A percentile compares a stretch with the other conserved stretches of the same genome.
Evolutionary conservation across 1,140 invertebrate genomes (phyloP).

Genomic region (Mizuhopecten yessoensis): DNA sequence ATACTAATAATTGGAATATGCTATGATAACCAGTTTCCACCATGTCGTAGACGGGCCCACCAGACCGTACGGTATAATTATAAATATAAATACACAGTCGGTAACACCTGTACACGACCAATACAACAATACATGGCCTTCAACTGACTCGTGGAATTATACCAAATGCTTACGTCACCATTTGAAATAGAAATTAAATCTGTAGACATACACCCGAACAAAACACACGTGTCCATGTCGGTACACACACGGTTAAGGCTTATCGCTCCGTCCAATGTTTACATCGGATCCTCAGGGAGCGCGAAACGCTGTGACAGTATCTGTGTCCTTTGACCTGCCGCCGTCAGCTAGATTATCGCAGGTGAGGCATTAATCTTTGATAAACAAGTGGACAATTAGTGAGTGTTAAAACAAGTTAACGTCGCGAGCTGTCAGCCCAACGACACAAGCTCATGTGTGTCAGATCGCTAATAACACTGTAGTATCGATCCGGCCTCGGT

Average conservation of each 20-base stretch:
- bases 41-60: not conserved
- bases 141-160: not conserved
- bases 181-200: not conserved
- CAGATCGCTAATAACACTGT: constrained; percentile 9
- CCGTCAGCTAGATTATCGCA: not conserved
- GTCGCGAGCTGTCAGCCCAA: not conserved
- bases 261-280: constrained; percentile 21
- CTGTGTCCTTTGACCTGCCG: not conserved
- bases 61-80: not conserved
- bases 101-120: not conserved
- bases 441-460: not conserved
- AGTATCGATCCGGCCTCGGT: not conserved
- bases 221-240: not conserved
- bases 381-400: not conserved
- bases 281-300: not conserved
- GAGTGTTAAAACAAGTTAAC: not conserved
- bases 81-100: not conserved
- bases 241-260: constrained; percentile 7
- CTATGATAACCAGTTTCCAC: constrained; percentile 6
- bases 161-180: not conserved
- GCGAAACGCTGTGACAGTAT: not conserved
- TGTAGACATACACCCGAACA: not conserved
- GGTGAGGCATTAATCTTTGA: not conserved
- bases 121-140: not conserved
- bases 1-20: no score